These are phyloP conservation scores for Sussaba pulchella DNA, from an alignment of 2,888 invertebrate genomes.

Conservation along the genomic window DNA sequence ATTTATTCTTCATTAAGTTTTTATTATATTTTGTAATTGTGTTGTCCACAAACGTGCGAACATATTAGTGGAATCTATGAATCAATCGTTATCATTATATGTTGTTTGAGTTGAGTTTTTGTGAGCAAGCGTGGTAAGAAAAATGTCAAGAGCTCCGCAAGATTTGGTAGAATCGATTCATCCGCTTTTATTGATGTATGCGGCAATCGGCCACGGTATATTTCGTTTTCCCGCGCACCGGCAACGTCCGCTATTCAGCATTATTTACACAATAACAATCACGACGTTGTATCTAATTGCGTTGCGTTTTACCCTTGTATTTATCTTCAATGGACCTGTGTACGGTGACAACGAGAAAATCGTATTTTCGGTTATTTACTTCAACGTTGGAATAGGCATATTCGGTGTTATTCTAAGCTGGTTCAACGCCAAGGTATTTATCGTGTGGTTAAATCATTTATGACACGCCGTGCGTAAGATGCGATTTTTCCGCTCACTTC, in stretches of 20 bases:
- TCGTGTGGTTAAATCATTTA: too few relatives aligned
- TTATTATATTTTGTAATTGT: too few relatives aligned
- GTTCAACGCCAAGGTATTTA: not conserved
- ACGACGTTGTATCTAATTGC: slow-evolving; percentile 1
- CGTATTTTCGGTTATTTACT: not conserved
- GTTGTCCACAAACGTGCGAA: too few relatives aligned
- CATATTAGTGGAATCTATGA: too few relatives aligned
- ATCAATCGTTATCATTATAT: too few relatives aligned
- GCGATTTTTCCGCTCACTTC: too few relatives aligned
- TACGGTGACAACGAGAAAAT: slow-evolving; percentile 17
- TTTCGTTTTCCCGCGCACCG: slow-evolving; percentile 39
- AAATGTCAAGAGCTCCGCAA: slow-evolving; percentile 23
- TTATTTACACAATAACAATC: slow-evolving; percentile 8
- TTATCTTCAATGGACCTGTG: slow-evolving; percentile 12
- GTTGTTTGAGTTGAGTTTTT: too few relatives aligned
- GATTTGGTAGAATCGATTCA: slow-evolving; percentile 36
- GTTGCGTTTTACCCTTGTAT: slow-evolving; percentile 1
- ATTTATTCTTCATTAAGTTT: too few relatives aligned
- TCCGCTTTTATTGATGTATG: slow-evolving; percentile 9
- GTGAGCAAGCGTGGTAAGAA: too few relatives aligned
- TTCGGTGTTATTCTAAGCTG: slow-evolving; percentile 5
- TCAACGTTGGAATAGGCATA: not conserved
- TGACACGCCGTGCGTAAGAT: too few relatives aligned
- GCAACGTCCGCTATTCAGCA: slow-evolving; percentile 7
- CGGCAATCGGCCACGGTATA: slow-evolving; percentile 43